phyloP scores from a whole-genome alignment of 2,888 invertebrate genomes.

The Drosophila phalerata region DNA sequence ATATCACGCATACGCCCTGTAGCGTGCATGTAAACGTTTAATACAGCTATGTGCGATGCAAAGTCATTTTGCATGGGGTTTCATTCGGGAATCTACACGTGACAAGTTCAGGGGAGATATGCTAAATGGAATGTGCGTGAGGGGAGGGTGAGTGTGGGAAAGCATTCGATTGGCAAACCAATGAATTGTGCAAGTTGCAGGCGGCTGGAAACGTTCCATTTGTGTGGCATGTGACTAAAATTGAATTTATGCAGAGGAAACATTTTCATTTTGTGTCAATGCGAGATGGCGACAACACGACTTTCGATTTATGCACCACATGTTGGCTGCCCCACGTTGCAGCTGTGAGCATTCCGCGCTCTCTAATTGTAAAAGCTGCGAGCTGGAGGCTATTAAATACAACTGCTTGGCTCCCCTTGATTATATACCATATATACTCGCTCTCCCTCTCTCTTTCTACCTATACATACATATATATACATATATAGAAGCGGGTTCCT shows the following conservation, averaged over 20 bases:
- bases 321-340: conserved; percentile 15
- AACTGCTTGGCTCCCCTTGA: conserved; percentile 20
- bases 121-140: background rate
- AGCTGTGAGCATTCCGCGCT: conserved; percentile 29
- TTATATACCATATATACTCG: background rate
- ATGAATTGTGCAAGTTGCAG: conserved; percentile 58
- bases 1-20: conserved; percentile 60
- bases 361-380: conserved; percentile 50
- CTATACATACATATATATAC: background rate
- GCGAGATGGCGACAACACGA: conserved; percentile 6
- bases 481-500: conserved; percentile 10
- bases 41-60: conserved; percentile 50
- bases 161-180: conserved; percentile 31
- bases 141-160: background rate
- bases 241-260: conserved; percentile 53
- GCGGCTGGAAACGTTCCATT: conserved; percentile 20
- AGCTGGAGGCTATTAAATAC: conserved; percentile 50
- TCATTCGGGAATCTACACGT: conserved; percentile 16
- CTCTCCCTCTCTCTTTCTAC: background rate
- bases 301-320: conserved; percentile 37
- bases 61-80: background rate
- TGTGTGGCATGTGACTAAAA: conserved; percentile 42
- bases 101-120: conserved; percentile 17
- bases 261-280: conserved; percentile 39
- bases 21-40: conserved; percentile 39